These are phyloP conservation scores for Podargus strigoides DNA, from an alignment of 2,797 vertebrate species.

Conservation along the genomic window DNA sequence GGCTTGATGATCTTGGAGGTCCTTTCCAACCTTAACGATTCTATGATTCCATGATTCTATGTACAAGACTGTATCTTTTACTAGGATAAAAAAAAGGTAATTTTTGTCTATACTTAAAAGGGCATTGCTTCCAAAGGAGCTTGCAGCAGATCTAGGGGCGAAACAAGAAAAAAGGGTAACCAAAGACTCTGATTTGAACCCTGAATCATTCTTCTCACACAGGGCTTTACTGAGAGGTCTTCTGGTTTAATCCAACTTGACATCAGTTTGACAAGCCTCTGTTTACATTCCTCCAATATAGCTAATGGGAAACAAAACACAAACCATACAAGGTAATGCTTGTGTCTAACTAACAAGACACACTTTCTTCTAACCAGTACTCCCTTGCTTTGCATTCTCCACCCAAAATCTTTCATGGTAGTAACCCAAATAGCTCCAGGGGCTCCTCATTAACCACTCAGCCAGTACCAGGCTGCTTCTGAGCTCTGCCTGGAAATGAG, in stretches of 20 bases:
- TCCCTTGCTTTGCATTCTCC: background rate
- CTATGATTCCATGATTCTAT: no score
- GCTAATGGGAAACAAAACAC: conserved; percentile 25
- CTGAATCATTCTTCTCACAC: background rate
- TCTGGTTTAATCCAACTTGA: background rate
- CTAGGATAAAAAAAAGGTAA: background rate
- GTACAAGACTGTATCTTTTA: background rate
- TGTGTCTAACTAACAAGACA: background rate
- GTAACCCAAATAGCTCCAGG: background rate
- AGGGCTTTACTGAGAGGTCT: background rate
- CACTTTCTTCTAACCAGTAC: background rate
- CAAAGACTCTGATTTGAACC: background rate
- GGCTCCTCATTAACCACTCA: background rate
- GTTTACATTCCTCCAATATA: conserved; percentile 44
- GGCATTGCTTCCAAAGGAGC: background rate
- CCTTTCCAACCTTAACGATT: no score
- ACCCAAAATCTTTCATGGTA: background rate
- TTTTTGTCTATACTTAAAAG: background rate
- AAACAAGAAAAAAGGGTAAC: background rate
- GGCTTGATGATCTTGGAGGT: no score
- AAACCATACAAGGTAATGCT: conserved; percentile 46
- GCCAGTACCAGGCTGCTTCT: background rate
- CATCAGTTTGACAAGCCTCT: background rate
- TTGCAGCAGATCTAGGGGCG: background rate
- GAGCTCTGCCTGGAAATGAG: background rate